Percentiles rank a stretch among this genome's conserved stretches.
Conservation (phyloP, 2,113 vertebrate species). For the Salvelinus alpinus region DNA sequence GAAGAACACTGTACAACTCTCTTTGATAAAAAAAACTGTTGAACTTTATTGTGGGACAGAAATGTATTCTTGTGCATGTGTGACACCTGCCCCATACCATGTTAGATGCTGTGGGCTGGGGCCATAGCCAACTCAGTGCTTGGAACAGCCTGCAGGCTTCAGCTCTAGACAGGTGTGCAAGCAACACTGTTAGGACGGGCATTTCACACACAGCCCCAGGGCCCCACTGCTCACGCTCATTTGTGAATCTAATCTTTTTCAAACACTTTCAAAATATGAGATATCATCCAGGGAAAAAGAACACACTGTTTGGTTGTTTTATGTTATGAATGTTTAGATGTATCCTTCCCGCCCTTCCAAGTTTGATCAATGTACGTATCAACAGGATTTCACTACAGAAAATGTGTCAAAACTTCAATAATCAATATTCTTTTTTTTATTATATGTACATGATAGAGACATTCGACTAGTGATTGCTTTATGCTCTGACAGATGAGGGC, state of each 20-base stretch:
- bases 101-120: slow-evolving; percentile 22
- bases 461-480: too few species aligned
- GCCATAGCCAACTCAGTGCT: slow-evolving; percentile 30
- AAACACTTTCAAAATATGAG: too few species aligned
- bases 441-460: too few species aligned
- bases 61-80: slow-evolving; percentile 31
- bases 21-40: not conserved
- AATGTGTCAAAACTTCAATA: too few species aligned
- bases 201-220: slow-evolving; percentile 45
- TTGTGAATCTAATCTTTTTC: too few species aligned
- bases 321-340: not conserved
- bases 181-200: slow-evolving; percentile 18
- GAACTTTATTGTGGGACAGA: slow-evolving; percentile 5
- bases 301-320: too few species aligned
- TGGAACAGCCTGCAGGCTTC: slow-evolving; percentile 52
- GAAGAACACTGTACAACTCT: not conserved
- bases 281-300: too few species aligned
- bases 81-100: slow-evolving; percentile 27
- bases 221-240: slow-evolving; percentile 1
- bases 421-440: too few species aligned
- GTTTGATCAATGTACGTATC: too few species aligned
- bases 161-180: slow-evolving; percentile 70
- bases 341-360: not conserved
- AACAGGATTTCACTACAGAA: too few species aligned
- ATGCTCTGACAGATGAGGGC: slow-evolving; percentile 14